A percentile compares a stretch with the other conserved stretches of the same genome.
Evolutionary conservation across 2,113 vertebrate species (phyloP).

Genomic region (Pipa parva): DNA sequence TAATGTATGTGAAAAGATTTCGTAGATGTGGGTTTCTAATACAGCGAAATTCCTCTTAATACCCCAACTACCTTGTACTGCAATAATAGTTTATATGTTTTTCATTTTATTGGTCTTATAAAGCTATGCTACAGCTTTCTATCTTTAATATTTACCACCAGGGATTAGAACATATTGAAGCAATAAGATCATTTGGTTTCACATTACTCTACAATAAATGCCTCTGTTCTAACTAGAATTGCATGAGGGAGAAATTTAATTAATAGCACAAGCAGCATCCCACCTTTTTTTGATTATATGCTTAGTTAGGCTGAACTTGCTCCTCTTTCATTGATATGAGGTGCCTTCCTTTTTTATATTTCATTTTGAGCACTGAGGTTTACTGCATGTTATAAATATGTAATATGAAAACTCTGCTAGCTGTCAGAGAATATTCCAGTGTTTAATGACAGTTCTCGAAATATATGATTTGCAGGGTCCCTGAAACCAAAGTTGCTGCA

Average conservation of each 20-base stretch:
- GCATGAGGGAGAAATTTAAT: constrained; percentile 19
- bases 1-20: too few relatives aligned
- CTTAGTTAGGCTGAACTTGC: constrained; percentile 19
- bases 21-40: too few relatives aligned
- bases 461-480: constrained; percentile 42
- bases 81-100: not conserved
- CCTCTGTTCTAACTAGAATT: constrained; percentile 7
- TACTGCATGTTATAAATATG: constrained; percentile 49
- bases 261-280: not conserved
- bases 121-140: constrained; percentile 12
- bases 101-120: constrained; percentile 15
- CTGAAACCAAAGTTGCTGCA: constrained; percentile 38
- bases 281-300: constrained; percentile 31
- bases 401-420: constrained; percentile 45
- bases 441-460: constrained; percentile 51
- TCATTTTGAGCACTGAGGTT: constrained; percentile 39
- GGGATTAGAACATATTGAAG: constrained; percentile 5
- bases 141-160: constrained; percentile 26
- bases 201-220: not conserved
- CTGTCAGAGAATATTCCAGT: constrained; percentile 46
- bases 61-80: too few relatives aligned
- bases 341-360: constrained; percentile 34
- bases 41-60: too few relatives aligned
- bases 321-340: constrained; percentile 10
- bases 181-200: not conserved